These are phyloP conservation scores for Acheta domesticus DNA, from an alignment of 2,888 invertebrate species.

Conservation along the genomic window DNA sequence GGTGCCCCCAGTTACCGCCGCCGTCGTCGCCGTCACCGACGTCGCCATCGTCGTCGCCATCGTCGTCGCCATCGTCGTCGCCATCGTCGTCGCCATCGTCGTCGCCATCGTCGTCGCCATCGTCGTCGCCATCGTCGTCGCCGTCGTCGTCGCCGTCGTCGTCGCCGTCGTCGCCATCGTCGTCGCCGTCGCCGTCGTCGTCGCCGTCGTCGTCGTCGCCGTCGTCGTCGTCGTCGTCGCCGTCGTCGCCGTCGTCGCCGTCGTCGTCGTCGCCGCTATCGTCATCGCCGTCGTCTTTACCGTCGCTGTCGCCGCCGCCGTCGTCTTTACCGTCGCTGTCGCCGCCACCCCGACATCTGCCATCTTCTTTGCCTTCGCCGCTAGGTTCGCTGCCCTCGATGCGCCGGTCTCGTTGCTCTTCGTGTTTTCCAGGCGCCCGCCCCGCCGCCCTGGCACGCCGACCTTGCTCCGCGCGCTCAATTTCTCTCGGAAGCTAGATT, in stretches of 20 bases:
- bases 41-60: neutral
- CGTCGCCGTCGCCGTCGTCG: neutral
- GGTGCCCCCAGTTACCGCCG: neutral
- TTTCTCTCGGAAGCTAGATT: too few relatives aligned
- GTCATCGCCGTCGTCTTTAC: neutral
- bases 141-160: neutral
- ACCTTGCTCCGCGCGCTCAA: too few relatives aligned
- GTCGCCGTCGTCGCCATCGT: neutral
- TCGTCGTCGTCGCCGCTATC: neutral
- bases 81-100: neutral
- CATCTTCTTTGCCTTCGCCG: neutral
- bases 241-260: constrained; percentile 24
- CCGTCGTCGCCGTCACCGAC: neutral
- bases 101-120: constrained; percentile 23
- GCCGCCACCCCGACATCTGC: neutral
- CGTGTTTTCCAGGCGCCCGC: neutral
- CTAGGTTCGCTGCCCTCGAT: neutral
- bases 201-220: neutral
- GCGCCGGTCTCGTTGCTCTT: neutral
- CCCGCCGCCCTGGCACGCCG: neutral
- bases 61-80: neutral
- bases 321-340: neutral
- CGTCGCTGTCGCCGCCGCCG: neutral
- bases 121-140: neutral
- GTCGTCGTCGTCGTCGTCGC: neutral